Conservation (phyloP, 2,113 vertebrate genomes). For the Phalacrocorax aristotelis region DNA sequence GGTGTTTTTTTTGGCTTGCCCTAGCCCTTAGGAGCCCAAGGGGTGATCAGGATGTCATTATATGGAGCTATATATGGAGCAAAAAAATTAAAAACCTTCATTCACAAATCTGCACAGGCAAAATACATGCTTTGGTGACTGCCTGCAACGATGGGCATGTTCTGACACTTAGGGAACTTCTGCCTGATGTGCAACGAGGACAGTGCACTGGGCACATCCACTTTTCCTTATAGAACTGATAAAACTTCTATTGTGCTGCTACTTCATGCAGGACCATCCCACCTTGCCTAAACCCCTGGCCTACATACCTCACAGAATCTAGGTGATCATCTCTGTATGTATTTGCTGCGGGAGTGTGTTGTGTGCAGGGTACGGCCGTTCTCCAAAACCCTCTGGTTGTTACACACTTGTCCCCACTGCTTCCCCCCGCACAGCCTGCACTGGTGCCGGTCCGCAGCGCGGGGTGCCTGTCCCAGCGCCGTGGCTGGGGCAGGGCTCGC, state of each 20-base stretch:
- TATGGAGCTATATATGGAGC: accelerated
- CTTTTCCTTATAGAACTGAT: accelerated
- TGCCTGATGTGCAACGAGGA: not conserved
- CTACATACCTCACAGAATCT: accelerated
- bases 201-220: not conserved
- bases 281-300: not conserved
- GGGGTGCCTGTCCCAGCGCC: not conserved
- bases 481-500: not conserved
- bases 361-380: too few species aligned
- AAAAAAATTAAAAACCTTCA: not conserved
- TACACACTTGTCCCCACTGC: accelerated
- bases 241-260: too few species aligned
- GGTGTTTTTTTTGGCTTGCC: not conserved
- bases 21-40: not conserved
- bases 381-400: not conserved
- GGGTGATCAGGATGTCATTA: accelerated
- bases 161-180: not conserved
- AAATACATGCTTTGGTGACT: not conserved
- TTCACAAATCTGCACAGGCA: not conserved
- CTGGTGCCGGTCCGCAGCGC: accelerated
- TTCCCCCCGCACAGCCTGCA: accelerated
- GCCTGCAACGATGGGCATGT: not conserved
- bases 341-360: not conserved
- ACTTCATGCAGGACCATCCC: not conserved
- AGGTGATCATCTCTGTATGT: accelerated